Evolutionary conservation across 2,888 invertebrate genomes (phyloP).

Genomic region (Cephus rjabovi): DNA sequence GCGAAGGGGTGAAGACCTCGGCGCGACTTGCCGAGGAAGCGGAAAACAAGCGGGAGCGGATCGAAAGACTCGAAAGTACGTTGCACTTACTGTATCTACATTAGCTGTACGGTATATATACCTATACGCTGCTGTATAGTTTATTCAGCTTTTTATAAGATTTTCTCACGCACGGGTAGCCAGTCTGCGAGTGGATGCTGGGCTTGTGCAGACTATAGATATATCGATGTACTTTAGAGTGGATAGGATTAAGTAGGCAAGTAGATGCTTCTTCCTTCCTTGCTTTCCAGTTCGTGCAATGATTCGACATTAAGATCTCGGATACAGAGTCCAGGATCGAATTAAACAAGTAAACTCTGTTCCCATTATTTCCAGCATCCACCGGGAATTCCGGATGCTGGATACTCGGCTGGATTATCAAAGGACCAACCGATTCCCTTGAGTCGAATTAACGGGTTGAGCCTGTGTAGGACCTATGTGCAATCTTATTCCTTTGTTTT

Average conservation of each 20-base stretch:
- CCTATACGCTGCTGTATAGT: constrained; percentile 1
- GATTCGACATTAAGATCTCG: neutral
- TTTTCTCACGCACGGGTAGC: neutral
- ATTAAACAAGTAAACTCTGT: neutral
- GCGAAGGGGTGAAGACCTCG: constrained; percentile 89
- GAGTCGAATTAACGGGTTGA: neutral
- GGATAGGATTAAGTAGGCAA: neutral
- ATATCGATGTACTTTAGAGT: neutral
- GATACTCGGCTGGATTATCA: neutral
- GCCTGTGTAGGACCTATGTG: neutral
- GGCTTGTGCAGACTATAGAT: neutral
- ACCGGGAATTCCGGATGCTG: neutral
- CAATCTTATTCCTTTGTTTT: neutral
- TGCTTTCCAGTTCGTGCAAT: neutral
- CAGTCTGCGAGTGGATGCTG: neutral
- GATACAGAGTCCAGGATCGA: neutral
- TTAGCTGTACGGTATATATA: constrained; percentile 1
- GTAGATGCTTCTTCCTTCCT: neutral
- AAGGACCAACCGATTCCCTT: neutral
- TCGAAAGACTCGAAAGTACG: constrained; percentile 87
- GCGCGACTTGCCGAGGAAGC: constrained; percentile 88
- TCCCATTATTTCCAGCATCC: neutral
- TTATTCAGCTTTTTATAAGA: neutral
- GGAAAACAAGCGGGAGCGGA: constrained; percentile 83
- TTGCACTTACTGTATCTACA: constrained; percentile 22